These are phyloP conservation scores for Momotus momota DNA, from an alignment of 2,797 vertebrate species.

Conservation along the genomic window DNA sequence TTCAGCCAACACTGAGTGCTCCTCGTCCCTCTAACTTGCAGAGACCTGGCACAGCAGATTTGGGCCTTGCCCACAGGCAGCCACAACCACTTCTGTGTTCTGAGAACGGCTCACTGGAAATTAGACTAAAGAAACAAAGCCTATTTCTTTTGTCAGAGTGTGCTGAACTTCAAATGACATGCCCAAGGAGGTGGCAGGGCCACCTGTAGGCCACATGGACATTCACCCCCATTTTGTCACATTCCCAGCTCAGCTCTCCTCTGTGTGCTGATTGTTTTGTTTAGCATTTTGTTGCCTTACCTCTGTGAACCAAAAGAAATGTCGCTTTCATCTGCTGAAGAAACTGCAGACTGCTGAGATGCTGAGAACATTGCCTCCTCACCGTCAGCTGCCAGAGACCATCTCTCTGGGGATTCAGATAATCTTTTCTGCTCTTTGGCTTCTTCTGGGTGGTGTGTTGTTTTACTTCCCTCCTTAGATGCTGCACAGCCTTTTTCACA, in stretches of 20 bases:
- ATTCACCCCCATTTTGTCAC: neutral
- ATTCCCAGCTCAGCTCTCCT: neutral
- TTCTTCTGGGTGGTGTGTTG: neutral
- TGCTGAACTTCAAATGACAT: neutral
- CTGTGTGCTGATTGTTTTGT: neutral
- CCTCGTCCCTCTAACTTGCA: neutral
- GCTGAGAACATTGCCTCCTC: conserved; percentile 62
- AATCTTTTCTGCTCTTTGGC: neutral
- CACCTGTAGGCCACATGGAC: neutral
- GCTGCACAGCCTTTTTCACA: neutral
- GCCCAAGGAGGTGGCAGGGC: neutral
- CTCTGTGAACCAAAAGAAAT: conserved; percentile 84
- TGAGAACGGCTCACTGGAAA: neutral
- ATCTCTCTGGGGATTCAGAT: conserved; percentile 3
- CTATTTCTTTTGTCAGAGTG: neutral
- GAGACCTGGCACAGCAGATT: neutral
- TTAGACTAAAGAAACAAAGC: neutral
- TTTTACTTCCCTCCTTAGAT: neutral
- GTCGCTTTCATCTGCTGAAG: conserved; percentile 82
- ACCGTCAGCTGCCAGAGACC: neutral
- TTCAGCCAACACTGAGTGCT: neutral
- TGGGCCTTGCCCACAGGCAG: neutral
- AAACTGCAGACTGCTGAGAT: conserved; percentile 85
- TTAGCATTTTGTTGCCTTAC: conserved; percentile 69
- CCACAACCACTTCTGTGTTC: neutral